These are phyloP conservation scores for Botia kubotai DNA, from an alignment of 2,797 vertebrate species.

Conservation along the genomic window DNA sequence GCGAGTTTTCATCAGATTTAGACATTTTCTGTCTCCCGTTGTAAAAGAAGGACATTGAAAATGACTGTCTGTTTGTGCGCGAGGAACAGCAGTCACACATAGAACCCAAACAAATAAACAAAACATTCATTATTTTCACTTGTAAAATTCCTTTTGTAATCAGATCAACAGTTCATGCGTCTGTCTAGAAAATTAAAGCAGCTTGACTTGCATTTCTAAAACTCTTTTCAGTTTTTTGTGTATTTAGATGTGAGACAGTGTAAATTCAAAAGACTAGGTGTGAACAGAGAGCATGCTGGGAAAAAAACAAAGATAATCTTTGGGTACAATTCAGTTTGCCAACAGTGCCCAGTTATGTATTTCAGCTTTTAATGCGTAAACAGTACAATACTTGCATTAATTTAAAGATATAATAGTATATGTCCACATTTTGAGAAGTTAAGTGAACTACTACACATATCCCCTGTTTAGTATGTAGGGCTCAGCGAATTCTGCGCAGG, in stretches of 20 bases:
- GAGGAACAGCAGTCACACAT: constrained; percentile 28
- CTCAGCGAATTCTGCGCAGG: too few relatives aligned
- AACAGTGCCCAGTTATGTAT: too few relatives aligned
- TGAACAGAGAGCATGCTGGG: background rate
- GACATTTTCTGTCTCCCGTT: constrained; percentile 27
- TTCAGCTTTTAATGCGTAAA: too few relatives aligned
- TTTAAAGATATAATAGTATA: too few relatives aligned
- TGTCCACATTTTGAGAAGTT: too few relatives aligned
- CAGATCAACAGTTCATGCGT: constrained; percentile 43
- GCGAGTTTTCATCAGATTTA: constrained; percentile 41
- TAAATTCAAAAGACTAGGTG: background rate
- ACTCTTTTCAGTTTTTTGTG: constrained; percentile 35
- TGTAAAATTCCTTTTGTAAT: constrained; percentile 53
- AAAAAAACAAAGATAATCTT: constrained; percentile 4
- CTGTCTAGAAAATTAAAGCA: constrained; percentile 33
- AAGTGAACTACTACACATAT: too few relatives aligned
- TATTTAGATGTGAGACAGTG: constrained; percentile 18
- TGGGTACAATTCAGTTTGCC: background rate
- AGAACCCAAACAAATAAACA: constrained; percentile 42
- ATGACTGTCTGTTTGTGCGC: constrained; percentile 23
- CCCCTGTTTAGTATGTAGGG: too few relatives aligned
- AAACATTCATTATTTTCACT: constrained; percentile 54
- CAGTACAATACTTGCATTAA: too few relatives aligned
- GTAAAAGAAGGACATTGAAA: constrained; percentile 35
- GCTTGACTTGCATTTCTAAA: constrained; percentile 43